Conservation (phyloP, 2,797 vertebrate genomes). For the Cryptoblepharus egeriae region DNA sequence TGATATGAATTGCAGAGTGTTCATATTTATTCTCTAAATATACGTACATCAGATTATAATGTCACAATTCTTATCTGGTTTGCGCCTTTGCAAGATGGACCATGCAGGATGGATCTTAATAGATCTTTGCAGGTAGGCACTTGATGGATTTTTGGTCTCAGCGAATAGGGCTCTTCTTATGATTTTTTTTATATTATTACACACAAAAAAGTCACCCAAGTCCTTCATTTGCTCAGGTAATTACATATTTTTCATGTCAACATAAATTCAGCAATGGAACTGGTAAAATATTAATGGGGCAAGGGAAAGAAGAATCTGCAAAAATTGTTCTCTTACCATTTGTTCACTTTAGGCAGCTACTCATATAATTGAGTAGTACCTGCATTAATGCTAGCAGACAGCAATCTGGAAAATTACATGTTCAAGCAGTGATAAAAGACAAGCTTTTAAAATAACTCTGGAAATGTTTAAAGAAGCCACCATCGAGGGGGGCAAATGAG, state of each 20-base stretch:
- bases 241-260: neutral
- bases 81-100: no score
- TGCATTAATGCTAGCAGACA: slow-evolving; percentile 36
- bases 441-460: slow-evolving; percentile 46
- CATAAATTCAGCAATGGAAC: neutral
- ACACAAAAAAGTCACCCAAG: neutral
- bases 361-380: slow-evolving; percentile 8
- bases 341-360: neutral
- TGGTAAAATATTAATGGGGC: neutral
- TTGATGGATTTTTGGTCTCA: no score
- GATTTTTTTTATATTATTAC: no score
- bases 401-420: slow-evolving; percentile 41
- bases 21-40: no score
- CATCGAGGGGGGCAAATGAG: slow-evolving; percentile 1
- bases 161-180: no score
- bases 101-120: no score
- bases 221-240: neutral
- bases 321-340: neutral
- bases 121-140: no score
- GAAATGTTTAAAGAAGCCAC: slow-evolving; percentile 23
- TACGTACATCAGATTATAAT: no score
- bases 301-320: neutral
- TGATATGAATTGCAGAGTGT: no score
- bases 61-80: no score
- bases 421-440: slow-evolving; percentile 45